phyloP scores from a whole-genome alignment of 1,140 invertebrate species.

The Campoletis sonorensis region DNA sequence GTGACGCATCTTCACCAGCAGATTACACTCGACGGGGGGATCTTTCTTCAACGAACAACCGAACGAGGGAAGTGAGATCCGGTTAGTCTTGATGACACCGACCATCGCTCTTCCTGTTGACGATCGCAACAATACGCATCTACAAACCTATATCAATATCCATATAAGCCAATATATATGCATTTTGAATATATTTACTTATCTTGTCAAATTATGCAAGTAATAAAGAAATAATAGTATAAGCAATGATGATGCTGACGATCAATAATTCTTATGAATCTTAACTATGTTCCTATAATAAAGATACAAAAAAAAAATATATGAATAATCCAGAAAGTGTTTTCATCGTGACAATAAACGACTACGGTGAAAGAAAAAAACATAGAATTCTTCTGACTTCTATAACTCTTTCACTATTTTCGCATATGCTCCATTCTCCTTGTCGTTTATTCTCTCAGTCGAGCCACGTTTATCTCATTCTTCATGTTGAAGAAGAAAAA shows the following conservation, averaged over 20 bases:
- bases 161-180: background rate
- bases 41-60: conserved; percentile 5
- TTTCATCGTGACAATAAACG: no score
- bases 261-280: no score
- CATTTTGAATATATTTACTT: background rate
- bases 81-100: conserved; percentile 43
- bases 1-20: conserved; percentile 40
- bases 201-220: background rate
- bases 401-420: background rate
- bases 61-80: conserved; percentile 30
- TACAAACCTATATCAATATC: background rate
- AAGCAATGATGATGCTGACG: no score
- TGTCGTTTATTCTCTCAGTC: background rate
- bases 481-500: background rate
- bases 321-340: no score
- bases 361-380: no score
- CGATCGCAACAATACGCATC: background rate
- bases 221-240: no score
- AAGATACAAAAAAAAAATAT: no score
- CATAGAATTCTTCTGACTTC: no score
- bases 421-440: background rate
- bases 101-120: conserved; percentile 41
- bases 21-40: conserved; percentile 37
- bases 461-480: background rate
- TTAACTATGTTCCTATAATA: no score